Percentiles rank a stretch among this genome's conserved stretches.
phyloP scores from a whole-genome alignment of 2,888 invertebrate species.

The Steinernema hermaphroditum region DNA sequence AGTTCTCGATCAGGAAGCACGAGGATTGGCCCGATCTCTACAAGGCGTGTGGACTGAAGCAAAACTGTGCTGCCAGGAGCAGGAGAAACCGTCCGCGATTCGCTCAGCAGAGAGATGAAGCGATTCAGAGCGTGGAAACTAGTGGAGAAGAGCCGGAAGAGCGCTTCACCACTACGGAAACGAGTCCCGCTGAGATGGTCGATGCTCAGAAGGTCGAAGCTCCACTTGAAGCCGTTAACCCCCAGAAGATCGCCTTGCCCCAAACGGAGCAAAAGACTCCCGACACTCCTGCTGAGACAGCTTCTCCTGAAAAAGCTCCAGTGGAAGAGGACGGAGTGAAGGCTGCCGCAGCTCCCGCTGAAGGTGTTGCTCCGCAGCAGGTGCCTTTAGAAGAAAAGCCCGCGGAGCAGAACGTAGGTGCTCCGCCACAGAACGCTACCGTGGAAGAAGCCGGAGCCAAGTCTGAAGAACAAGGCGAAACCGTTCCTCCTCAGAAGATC shows the following conservation, averaged over 20 bases:
- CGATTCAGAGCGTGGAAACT: conserved; percentile 28
- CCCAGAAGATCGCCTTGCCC: background rate
- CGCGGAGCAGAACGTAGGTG: too few relatives aligned
- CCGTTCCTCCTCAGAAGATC: too few relatives aligned
- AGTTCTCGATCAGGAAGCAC: conserved; percentile 43
- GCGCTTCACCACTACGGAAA: background rate
- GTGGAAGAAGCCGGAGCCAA: too few relatives aligned
- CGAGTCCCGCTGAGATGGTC: background rate
- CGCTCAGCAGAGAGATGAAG: conserved; percentile 23
- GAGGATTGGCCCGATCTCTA: conserved; percentile 55
- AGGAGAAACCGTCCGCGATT: background rate
- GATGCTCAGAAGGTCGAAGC: background rate
- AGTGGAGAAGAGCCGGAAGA: conserved; percentile 29
- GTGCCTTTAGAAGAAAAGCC: too few relatives aligned
- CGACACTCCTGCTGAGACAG: too few relatives aligned
- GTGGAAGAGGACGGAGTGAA: too few relatives aligned
- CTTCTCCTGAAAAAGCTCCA: too few relatives aligned
- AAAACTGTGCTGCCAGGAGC: conserved; percentile 23
- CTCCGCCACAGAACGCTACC: too few relatives aligned
- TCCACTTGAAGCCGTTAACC: background rate
- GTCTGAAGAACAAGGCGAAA: too few relatives aligned
- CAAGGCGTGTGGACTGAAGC: conserved; percentile 48
- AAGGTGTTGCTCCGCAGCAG: too few relatives aligned
- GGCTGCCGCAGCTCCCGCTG: too few relatives aligned
- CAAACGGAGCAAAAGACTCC: too few relatives aligned